phyloP scores from a whole-genome alignment of 92 coral and sea anemone genomes.

The Porites evermanni region DNA sequence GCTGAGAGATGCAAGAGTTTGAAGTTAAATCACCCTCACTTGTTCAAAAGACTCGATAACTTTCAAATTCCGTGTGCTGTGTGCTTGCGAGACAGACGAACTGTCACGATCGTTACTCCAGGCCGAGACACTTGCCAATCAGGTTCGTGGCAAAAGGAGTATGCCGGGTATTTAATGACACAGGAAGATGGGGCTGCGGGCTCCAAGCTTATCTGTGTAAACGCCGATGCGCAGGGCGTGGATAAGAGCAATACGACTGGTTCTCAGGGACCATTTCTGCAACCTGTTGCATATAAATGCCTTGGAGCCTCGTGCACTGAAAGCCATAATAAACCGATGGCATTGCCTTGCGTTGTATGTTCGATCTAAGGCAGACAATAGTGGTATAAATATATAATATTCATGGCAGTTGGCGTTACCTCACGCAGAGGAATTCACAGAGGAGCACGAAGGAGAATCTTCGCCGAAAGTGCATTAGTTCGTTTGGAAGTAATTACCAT shows the following conservation, averaged over 20 bases:
- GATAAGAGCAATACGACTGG: constrained; percentile 35
- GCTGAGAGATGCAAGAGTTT: background rate
- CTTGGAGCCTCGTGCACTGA: constrained; percentile 54
- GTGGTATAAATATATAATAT: background rate
- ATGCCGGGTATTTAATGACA: constrained; percentile 83
- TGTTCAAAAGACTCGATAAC: constrained; percentile 17
- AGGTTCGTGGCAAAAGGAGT: constrained; percentile 57
- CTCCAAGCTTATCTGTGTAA: constrained; percentile 79
- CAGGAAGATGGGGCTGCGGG: constrained; percentile 59
- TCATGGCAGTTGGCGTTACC: constrained; percentile 23
- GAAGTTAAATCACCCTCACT: background rate
- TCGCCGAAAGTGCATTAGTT: background rate
- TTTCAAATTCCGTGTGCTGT: constrained; percentile 39
- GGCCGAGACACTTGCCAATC: constrained; percentile 58
- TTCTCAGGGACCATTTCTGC: constrained; percentile 51
- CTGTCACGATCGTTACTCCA: constrained; percentile 52
- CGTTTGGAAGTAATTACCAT: background rate
- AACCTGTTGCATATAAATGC: constrained; percentile 77
- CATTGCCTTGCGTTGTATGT: constrained; percentile 84
- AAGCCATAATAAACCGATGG: constrained; percentile 40
- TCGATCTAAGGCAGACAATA: constrained; percentile 33
- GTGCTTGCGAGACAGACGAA: constrained; percentile 25
- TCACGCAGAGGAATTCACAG: background rate
- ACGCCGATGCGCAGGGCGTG: constrained; percentile 68
- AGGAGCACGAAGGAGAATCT: background rate